These are phyloP conservation scores for Trissolcus brochymenae DNA, from an alignment of 2,888 invertebrate species.

Conservation along the genomic window DNA sequence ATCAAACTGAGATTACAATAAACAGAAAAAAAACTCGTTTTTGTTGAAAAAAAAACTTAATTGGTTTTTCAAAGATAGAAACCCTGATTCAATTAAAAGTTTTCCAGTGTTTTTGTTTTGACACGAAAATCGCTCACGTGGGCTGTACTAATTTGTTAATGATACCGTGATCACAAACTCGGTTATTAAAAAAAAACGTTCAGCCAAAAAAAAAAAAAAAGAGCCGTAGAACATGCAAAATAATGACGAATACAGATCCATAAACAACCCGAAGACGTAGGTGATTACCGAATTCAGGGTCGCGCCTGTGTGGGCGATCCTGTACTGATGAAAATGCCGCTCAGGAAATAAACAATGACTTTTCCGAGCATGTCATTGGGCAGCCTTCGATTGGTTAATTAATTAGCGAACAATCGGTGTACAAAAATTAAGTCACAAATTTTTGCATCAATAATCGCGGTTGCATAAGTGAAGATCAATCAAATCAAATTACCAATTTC, in stretches of 20 bases:
- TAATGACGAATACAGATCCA: constrained; percentile 40
- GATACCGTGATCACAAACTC: neutral
- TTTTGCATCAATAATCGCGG: constrained; percentile 16
- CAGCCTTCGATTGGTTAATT: constrained; percentile 31
- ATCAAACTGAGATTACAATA: neutral
- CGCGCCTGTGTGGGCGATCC: constrained; percentile 46
- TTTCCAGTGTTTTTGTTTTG: neutral
- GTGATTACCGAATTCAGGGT: constrained; percentile 54
- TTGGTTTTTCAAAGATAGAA: too few relatives aligned
- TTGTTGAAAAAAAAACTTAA: neutral
- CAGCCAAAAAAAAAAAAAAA: constrained; percentile 20
- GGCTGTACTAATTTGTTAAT: neutral
- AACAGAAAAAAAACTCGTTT: neutral
- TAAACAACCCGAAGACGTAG: constrained; percentile 44
- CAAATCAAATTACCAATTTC: constrained; percentile 17
- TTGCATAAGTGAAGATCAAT: constrained; percentile 22
- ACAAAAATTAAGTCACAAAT: constrained; percentile 37
- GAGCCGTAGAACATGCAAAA: constrained; percentile 25
- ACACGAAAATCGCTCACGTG: neutral
- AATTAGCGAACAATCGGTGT: constrained; percentile 24
- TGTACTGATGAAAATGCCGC: constrained; percentile 27
- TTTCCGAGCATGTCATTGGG: constrained; percentile 20
- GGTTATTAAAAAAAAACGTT: constrained; percentile 6
- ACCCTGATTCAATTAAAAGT: too few relatives aligned
- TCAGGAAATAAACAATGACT: constrained; percentile 59